A percentile compares a stretch with the other conserved stretches of the same genome.
phyloP scores from a whole-genome alignment of 2,888 invertebrate genomes.

The Tholera decimalis region DNA sequence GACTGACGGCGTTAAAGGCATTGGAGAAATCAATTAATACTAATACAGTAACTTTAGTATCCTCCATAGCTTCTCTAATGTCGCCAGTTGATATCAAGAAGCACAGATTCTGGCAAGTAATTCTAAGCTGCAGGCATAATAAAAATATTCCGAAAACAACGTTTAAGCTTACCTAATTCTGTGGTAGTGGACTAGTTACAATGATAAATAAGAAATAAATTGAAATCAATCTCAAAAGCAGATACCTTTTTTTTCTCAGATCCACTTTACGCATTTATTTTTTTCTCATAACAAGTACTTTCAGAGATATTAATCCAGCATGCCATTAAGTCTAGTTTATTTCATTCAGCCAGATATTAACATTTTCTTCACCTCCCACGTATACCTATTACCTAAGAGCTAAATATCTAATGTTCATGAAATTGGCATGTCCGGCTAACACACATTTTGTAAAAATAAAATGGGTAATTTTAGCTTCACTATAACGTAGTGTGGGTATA shows the following conservation, averaged over 20 bases:
- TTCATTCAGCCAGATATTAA: slow-evolving; percentile 27
- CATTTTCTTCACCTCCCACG: slow-evolving; percentile 29
- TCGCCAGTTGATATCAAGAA: too few species aligned
- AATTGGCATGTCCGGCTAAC: slow-evolving; percentile 34
- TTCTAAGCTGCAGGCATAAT: too few species aligned
- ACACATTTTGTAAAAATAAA: slow-evolving; percentile 32
- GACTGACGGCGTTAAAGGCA: too few species aligned
- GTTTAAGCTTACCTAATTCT: too few species aligned
- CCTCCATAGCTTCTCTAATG: too few species aligned
- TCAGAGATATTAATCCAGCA: slow-evolving; percentile 17
- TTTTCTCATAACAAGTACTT: neutral
- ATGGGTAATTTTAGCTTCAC: slow-evolving; percentile 9
- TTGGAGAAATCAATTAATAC: too few species aligned
- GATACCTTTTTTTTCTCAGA: neutral
- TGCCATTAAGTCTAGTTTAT: slow-evolving; percentile 37
- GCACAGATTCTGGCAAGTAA: too few species aligned
- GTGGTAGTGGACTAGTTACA: too few species aligned
- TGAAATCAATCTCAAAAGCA: too few species aligned
- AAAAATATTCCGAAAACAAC: too few species aligned
- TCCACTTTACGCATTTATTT: neutral
- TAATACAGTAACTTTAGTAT: too few species aligned
- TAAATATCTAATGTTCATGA: slow-evolving; percentile 19
- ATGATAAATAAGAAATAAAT: too few species aligned
- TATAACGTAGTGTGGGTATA: neutral
- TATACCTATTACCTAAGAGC: slow-evolving; percentile 3